Evolutionary conservation across 1,140 invertebrate genomes (phyloP).

Genomic region (Homalodisca vitripennis): DNA sequence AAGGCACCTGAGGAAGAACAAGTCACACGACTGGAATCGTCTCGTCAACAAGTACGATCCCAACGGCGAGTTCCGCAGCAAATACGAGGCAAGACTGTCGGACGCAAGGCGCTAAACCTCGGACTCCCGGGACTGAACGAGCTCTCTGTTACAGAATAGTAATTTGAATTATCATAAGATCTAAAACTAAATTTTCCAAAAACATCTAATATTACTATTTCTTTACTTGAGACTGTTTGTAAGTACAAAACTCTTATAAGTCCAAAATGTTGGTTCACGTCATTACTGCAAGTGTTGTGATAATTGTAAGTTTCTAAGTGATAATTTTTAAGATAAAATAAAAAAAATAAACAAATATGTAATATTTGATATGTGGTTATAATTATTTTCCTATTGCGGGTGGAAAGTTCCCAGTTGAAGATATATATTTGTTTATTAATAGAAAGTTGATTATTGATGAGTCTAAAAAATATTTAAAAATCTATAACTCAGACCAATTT

Average conservation of each 20-base stretch:
- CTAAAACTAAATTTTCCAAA: neutral
- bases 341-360: too few relatives aligned
- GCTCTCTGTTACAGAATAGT: too few relatives aligned
- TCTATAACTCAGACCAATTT: too few relatives aligned
- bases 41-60: conserved; percentile 53
- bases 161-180: neutral
- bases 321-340: too few relatives aligned
- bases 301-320: too few relatives aligned
- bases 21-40: conserved; percentile 47
- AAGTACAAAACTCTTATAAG: neutral
- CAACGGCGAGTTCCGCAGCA: conserved; percentile 47
- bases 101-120: neutral
- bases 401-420: too few relatives aligned
- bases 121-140: too few relatives aligned
- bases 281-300: neutral
- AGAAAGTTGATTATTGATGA: too few relatives aligned
- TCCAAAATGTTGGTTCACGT: neutral
- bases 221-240: neutral
- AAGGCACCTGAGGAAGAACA: conserved; percentile 39
- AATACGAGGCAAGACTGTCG: conserved; percentile 41
- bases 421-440: too few relatives aligned
- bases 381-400: too few relatives aligned
- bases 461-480: too few relatives aligned
- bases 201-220: neutral
- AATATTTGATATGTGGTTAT: too few relatives aligned